Percentiles rank a stretch among this genome's conserved stretches.
phyloP scores from a whole-genome alignment of 2,797 vertebrate genomes.

The Cyprinodon diabolis region DNA sequence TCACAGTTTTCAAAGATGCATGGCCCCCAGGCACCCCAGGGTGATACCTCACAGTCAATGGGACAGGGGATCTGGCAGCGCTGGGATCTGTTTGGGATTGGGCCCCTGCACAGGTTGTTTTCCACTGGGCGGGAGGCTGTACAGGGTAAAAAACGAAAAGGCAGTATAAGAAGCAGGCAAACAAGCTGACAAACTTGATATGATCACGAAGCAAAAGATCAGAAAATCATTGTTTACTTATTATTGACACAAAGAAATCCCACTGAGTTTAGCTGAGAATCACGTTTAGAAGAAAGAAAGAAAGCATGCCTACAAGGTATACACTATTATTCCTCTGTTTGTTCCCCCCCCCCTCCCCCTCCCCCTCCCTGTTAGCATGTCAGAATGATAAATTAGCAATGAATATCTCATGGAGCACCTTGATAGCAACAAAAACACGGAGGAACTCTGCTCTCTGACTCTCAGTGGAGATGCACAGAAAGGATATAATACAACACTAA shows the following conservation, averaged over 20 bases:
- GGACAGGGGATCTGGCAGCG: slow-evolving; percentile 94
- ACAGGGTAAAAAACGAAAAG: slow-evolving; percentile 2
- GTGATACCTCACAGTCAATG: slow-evolving; percentile 90
- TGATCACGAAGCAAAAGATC: slow-evolving; percentile 21
- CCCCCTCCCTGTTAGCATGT: slow-evolving; percentile 60
- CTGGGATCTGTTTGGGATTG: slow-evolving; percentile 87
- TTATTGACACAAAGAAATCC: slow-evolving; percentile 42
- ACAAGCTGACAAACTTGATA: slow-evolving; percentile 21
- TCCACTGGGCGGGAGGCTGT: slow-evolving; percentile 91
- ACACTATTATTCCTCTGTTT: slow-evolving; percentile 55
- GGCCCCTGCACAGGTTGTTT: slow-evolving; percentile 83
- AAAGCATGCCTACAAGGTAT: slow-evolving; percentile 36
- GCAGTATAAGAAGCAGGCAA: slow-evolving; percentile 21
- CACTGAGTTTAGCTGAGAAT: slow-evolving; percentile 31
- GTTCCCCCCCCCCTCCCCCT: slow-evolving; percentile 58
- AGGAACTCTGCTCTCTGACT: slow-evolving; percentile 34
- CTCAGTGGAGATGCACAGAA: slow-evolving; percentile 31
- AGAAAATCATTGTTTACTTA: slow-evolving; percentile 39
- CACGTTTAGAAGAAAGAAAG: background rate
- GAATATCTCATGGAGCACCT: slow-evolving; percentile 55
- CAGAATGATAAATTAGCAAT: slow-evolving; percentile 70
- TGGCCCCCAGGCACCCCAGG: slow-evolving; percentile 95
- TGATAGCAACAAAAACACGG: slow-evolving; percentile 45
- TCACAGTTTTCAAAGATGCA: slow-evolving; percentile 95
- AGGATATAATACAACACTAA: slow-evolving; percentile 22